Conservation (phyloP, 2,888 invertebrate genomes). For the Axea sp. region DNA sequence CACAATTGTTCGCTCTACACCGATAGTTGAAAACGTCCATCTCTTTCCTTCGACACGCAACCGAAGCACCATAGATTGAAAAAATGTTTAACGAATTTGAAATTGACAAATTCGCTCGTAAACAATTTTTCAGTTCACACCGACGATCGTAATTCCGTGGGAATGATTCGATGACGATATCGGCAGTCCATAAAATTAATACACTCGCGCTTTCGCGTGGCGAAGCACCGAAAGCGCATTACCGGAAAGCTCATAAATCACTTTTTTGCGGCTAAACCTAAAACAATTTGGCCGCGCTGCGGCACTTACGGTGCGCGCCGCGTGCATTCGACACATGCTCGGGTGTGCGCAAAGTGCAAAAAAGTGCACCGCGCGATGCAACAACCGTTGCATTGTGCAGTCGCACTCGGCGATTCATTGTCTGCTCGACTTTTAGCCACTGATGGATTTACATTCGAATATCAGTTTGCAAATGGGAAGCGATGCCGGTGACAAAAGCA, state of each 20-base stretch:
- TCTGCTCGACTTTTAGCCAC: slow-evolving; percentile 24
- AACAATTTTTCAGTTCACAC: slow-evolving; percentile 19
- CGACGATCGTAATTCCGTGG: slow-evolving; percentile 8
- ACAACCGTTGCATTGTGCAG: slow-evolving; percentile 16
- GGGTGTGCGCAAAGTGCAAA: slow-evolving; percentile 5
- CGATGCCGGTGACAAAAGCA: slow-evolving; percentile 31
- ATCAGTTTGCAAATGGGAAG: slow-evolving; percentile 43
- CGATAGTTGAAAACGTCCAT: too few relatives aligned
- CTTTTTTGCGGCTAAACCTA: slow-evolving; percentile 20
- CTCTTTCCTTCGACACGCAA: too few relatives aligned
- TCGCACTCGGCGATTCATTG: slow-evolving; percentile 29
- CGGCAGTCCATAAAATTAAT: slow-evolving; percentile 42
- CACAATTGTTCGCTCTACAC: too few relatives aligned
- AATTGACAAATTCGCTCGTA: slow-evolving; percentile 16
- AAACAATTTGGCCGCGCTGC: slow-evolving; percentile 25
- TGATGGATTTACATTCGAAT: slow-evolving; percentile 43
- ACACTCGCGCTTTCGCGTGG: slow-evolving; percentile 17
- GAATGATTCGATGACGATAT: slow-evolving; percentile 47
- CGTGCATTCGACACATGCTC: slow-evolving; percentile 13
- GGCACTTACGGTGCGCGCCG: slow-evolving; percentile 15
- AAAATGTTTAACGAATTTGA: background rate
- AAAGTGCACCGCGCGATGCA: background rate
- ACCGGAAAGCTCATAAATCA: slow-evolving; percentile 43
- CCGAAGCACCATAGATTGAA: too few relatives aligned
- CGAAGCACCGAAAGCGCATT: slow-evolving; percentile 34